These are phyloP conservation scores for Aphelenchoides besseyi DNA, from an alignment of 1,140 invertebrate species.

Conservation along the genomic window DNA sequence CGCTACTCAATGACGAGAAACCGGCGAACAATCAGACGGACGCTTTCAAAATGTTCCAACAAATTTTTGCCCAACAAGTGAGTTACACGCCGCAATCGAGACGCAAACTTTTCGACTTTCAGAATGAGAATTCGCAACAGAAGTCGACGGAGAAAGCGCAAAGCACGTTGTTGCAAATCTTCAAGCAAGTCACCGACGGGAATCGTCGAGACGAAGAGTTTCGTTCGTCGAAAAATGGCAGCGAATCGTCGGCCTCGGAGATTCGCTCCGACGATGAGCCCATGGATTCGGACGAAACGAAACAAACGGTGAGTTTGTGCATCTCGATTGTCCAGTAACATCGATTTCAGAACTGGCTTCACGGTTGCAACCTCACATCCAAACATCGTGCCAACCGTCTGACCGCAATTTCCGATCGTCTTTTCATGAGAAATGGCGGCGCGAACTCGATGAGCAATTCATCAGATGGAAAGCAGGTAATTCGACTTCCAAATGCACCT, in stretches of 20 bases:
- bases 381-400: conserved; percentile 64
- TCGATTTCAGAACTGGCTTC: conserved; percentile 1
- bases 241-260: conserved; percentile 19
- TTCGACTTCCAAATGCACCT: too few relatives aligned
- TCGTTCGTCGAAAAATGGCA: not conserved
- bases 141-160: not conserved
- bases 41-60: conserved; percentile 12
- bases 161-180: not conserved
- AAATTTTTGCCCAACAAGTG: conserved; percentile 14
- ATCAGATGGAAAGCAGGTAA: not conserved
- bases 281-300: conserved; percentile 8
- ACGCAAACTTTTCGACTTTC: not conserved
- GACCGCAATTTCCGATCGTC: conserved; percentile 46
- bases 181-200: conserved; percentile 1
- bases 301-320: not conserved
- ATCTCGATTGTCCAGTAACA: too few relatives aligned
- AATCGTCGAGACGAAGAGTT: conserved; percentile 7
- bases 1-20: not conserved
- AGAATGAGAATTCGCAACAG: conserved; percentile 7
- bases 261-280: conserved; percentile 16
- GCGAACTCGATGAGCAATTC: not conserved
- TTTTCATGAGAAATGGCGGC: conserved; percentile 31
- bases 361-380: not conserved
- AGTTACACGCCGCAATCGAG: not conserved
- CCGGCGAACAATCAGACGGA: conserved; percentile 7